Percentiles rank a stretch among this genome's conserved stretches.
Evolutionary conservation across 2,113 vertebrate genomes (phyloP).

Genomic region (Sinosuthora webbiana): DNA sequence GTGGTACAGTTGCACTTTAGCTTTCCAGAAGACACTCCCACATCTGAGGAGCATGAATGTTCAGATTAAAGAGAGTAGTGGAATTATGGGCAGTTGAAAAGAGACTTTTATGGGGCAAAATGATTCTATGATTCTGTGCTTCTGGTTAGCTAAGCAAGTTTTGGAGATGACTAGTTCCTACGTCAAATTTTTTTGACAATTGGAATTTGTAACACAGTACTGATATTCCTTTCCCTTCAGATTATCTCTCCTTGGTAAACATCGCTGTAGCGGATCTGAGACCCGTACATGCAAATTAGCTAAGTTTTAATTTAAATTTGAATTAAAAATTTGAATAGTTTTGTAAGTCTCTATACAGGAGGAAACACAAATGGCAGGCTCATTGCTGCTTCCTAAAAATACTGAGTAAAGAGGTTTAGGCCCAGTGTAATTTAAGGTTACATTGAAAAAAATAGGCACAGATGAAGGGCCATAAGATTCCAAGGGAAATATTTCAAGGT

Average conservation of each 20-base stretch:
- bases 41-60: neutral
- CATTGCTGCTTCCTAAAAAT: neutral
- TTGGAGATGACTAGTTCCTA: neutral
- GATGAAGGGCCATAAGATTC: neutral
- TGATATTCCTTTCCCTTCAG: neutral
- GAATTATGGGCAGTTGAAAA: neutral
- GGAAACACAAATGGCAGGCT: neutral
- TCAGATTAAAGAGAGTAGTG: neutral
- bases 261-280: neutral
- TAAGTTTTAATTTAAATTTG: neutral
- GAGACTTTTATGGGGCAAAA: neutral
- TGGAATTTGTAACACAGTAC: neutral
- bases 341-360: neutral
- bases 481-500: conserved; percentile 24
- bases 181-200: neutral
- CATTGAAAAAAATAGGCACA: neutral
- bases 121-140: neutral
- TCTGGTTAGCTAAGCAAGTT: neutral
- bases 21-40: neutral
- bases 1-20: neutral
- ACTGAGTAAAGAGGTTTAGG: neutral
- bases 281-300: neutral
- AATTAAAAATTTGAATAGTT: neutral
- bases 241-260: neutral
- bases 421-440: neutral